phyloP scores from a whole-genome alignment of 2,888 invertebrate genomes.

The Tolmerus cingulatus region DNA sequence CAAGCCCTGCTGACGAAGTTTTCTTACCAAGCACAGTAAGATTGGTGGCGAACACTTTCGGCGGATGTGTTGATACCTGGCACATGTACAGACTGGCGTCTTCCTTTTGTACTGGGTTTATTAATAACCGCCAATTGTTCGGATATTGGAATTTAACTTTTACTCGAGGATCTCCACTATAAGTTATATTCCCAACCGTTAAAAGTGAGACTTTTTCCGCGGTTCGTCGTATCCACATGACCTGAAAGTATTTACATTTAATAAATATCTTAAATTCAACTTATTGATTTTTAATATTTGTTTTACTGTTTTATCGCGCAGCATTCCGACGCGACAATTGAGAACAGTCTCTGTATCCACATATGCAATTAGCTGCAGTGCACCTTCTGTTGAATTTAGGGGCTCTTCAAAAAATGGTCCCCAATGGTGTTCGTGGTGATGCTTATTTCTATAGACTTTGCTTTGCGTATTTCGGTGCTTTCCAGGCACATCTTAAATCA shows the following conservation, averaged over 20 bases:
- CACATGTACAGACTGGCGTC: constrained; percentile 81
- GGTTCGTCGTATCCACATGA: constrained; percentile 74
- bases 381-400: constrained; percentile 66
- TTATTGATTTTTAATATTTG: neutral
- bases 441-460: constrained; percentile 63
- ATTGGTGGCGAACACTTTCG: constrained; percentile 77
- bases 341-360: constrained; percentile 72
- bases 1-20: neutral
- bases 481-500: neutral
- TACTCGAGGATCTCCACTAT: constrained; percentile 71
- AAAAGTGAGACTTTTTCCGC: constrained; percentile 71
- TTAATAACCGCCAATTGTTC: constrained; percentile 74
- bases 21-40: constrained; percentile 76
- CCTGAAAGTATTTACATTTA: constrained; percentile 61
- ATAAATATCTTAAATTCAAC: neutral
- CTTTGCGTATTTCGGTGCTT: constrained; percentile 10
- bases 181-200: constrained; percentile 71
- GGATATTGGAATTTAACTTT: constrained; percentile 74
- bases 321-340: constrained; percentile 75
- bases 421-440: constrained; percentile 76
- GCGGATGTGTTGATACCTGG: constrained; percentile 83
- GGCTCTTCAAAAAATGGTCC: constrained; percentile 75
- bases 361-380: constrained; percentile 68
- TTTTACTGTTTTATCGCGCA: constrained; percentile 73
- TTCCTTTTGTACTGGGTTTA: constrained; percentile 74